phyloP scores from a whole-genome alignment of 2,797 vertebrate species.

The Lithobates pipiens region DNA sequence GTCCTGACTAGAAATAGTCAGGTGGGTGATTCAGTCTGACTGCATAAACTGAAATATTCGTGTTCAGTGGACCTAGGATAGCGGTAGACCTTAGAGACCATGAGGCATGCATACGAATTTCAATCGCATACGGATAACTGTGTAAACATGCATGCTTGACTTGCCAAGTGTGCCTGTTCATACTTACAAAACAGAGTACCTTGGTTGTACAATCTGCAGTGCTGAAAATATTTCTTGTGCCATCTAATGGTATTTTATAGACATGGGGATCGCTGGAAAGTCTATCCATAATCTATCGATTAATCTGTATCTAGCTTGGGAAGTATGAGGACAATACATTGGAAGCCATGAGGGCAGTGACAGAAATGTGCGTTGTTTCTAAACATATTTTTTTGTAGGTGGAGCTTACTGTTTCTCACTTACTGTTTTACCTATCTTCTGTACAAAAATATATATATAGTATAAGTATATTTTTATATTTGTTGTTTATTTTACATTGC shows the following conservation, averaged over 20 bases:
- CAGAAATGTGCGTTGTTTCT: background rate
- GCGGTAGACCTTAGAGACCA: background rate
- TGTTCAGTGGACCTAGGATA: background rate
- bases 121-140: background rate
- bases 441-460: too few relatives aligned
- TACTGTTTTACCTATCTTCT: background rate
- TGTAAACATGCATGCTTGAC: too few relatives aligned
- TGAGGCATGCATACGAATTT: background rate
- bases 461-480: too few relatives aligned
- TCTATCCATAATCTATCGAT: background rate
- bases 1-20: background rate
- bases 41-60: background rate
- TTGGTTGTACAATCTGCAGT: too few relatives aligned
- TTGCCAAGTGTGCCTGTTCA: too few relatives aligned
- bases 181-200: too few relatives aligned
- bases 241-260: background rate
- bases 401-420: background rate
- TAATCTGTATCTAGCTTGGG: background rate
- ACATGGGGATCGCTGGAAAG: background rate
- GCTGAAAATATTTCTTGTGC: too few relatives aligned
- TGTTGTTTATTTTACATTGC: too few relatives aligned
- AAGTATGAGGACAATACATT: background rate
- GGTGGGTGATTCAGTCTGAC: background rate
- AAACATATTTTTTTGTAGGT: background rate
- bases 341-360: too few relatives aligned